Evolutionary conservation across 2,888 invertebrate species (phyloP).

Genomic region (Macrostomum cliftonense): DNA sequence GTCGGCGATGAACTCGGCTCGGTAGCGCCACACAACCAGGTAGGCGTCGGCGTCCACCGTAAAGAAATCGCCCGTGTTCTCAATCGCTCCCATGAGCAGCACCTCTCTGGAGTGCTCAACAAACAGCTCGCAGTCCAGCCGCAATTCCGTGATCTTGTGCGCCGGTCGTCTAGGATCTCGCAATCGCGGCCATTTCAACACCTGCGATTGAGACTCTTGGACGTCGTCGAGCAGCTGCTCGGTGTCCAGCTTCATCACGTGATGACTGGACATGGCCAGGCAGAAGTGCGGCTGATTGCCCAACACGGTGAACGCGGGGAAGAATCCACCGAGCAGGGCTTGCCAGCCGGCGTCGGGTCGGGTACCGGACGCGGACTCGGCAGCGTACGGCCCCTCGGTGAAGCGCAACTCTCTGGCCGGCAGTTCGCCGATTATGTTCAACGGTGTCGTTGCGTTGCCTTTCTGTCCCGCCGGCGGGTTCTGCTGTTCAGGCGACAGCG

Average conservation of each 20-base stretch:
- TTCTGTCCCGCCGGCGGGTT: no score
- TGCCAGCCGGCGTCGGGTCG: conserved; percentile 12
- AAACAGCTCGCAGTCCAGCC: conserved; percentile 20
- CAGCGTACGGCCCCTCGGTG: conserved; percentile 18
- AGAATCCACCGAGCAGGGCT: conserved; percentile 18
- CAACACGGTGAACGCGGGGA: conserved; percentile 20
- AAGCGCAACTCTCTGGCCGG: neutral
- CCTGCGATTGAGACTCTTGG: no score
- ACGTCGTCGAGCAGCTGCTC: conserved; percentile 13
- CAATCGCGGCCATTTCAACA: neutral
- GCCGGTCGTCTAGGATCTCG: neutral
- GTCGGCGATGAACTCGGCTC: conserved; percentile 18
- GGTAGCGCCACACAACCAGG: conserved; percentile 20
- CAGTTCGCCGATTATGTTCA: no score
- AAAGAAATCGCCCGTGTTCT: conserved; percentile 21
- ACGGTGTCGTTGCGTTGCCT: no score
- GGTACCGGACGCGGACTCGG: conserved; percentile 13
- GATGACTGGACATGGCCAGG: conserved; percentile 19
- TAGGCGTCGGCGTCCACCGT: conserved; percentile 23
- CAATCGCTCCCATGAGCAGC: conserved; percentile 19
- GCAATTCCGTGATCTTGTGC: conserved; percentile 14
- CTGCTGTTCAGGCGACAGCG: no score
- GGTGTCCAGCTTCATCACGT: conserved; percentile 21
- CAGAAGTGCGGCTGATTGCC: conserved; percentile 20
- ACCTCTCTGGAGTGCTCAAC: conserved; percentile 20